Percentiles rank a stretch among this genome's conserved stretches.
Evolutionary conservation across 1,140 invertebrate species (phyloP).

Genomic region (Adelges cooleyi): DNA sequence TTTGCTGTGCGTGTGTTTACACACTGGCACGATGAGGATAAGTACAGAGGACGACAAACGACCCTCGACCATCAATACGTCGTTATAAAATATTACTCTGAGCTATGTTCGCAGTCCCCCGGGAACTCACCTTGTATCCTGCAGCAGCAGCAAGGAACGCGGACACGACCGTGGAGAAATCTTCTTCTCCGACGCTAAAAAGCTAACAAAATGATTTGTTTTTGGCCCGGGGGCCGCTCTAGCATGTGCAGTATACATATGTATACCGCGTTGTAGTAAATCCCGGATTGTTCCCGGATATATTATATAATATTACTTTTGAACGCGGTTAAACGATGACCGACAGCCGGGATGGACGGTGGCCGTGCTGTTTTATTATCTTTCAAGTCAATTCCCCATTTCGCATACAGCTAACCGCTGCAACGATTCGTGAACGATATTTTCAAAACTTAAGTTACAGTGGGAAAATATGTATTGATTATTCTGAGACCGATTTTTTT

Average conservation of each 20-base stretch:
- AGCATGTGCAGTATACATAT: background rate
- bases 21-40: conserved; percentile 9
- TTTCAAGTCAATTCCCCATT: too few species aligned
- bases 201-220: background rate
- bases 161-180: background rate
- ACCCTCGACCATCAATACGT: conserved; percentile 27
- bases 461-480: too few species aligned
- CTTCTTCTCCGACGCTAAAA: conserved; percentile 6
- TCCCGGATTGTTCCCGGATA: background rate
- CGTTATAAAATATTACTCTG: conserved; percentile 26
- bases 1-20: conserved; percentile 17
- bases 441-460: too few species aligned
- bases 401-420: too few species aligned
- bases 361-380: too few species aligned
- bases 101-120: background rate
- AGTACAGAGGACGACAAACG: conserved; percentile 25
- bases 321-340: too few species aligned
- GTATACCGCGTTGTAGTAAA: background rate
- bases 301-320: too few species aligned
- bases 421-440: too few species aligned
- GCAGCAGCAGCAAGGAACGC: background rate
- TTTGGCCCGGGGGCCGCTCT: background rate
- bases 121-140: conserved; percentile 1
- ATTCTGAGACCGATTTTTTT: too few species aligned
- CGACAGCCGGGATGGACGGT: too few species aligned